These are phyloP conservation scores for Mormyrus hasselquistii DNA, from an alignment of 2,797 vertebrate species.

Conservation along the genomic window DNA sequence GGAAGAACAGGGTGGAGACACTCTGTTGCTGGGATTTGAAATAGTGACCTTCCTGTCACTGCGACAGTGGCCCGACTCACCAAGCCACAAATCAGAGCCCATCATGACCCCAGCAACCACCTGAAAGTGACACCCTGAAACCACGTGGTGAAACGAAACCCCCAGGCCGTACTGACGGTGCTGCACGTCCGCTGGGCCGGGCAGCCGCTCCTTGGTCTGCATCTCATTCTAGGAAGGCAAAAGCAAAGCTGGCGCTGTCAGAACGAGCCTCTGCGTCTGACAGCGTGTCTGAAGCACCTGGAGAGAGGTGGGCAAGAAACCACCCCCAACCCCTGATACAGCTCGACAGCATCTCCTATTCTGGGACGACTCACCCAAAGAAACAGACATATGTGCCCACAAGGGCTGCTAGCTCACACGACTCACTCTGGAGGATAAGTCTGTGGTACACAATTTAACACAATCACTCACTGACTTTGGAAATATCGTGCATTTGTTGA, in stretches of 20 bases:
- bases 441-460: not conserved
- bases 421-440: not conserved
- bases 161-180: not conserved
- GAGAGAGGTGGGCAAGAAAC: not conserved
- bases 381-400: not conserved
- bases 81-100: not conserved
- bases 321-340: not conserved
- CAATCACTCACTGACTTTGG: not conserved
- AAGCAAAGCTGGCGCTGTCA: not conserved
- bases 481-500: not conserved
- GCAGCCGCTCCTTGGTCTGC: not conserved
- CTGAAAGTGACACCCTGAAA: not conserved
- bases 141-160: not conserved
- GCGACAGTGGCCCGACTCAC: not conserved
- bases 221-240: not conserved
- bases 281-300: constrained; percentile 10
- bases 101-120: not conserved
- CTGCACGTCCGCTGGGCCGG: not conserved
- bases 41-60: not conserved
- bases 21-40: not conserved
- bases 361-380: not conserved
- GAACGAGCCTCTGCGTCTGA: not conserved
- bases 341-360: not conserved
- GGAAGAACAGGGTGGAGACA: not conserved
- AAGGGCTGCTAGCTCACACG: not conserved